These are phyloP conservation scores for Lepus timidus DNA, from an alignment of 2,113 vertebrate genomes.

Conservation along the genomic window DNA sequence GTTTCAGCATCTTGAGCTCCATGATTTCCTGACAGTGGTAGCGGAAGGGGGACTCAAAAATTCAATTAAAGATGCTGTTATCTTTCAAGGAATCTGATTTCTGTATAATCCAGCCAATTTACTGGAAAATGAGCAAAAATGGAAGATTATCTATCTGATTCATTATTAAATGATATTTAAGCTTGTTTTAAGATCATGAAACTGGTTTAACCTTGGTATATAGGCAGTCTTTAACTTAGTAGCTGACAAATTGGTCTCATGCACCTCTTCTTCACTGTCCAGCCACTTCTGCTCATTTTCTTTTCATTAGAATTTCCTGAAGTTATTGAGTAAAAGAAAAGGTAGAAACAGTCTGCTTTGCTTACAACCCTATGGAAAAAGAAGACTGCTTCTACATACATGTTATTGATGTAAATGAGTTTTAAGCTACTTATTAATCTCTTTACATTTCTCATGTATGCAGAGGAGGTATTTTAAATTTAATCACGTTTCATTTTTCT, in stretches of 20 bases:
- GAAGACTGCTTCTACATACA: background rate
- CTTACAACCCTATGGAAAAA: background rate
- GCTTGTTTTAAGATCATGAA: background rate
- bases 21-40: background rate
- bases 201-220: background rate
- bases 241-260: background rate
- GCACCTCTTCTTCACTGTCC: background rate
- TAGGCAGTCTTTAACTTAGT: background rate
- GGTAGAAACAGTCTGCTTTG: background rate
- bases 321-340: background rate
- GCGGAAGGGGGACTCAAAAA: background rate
- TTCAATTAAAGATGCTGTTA: background rate
- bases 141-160: background rate
- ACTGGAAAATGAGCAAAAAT: background rate
- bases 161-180: constrained; percentile 8
- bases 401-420: constrained; percentile 8
- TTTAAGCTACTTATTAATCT: background rate
- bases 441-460: background rate
- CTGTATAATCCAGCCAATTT: background rate
- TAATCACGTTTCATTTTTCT: background rate
- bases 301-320: background rate
- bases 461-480: background rate
- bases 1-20: background rate
- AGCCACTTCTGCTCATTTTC: background rate
- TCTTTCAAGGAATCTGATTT: constrained; percentile 13